Base-by-base conservation (phyloP, 2,797 vertebrate genomes). In the Lutjanus argentimaculatus region DNA sequence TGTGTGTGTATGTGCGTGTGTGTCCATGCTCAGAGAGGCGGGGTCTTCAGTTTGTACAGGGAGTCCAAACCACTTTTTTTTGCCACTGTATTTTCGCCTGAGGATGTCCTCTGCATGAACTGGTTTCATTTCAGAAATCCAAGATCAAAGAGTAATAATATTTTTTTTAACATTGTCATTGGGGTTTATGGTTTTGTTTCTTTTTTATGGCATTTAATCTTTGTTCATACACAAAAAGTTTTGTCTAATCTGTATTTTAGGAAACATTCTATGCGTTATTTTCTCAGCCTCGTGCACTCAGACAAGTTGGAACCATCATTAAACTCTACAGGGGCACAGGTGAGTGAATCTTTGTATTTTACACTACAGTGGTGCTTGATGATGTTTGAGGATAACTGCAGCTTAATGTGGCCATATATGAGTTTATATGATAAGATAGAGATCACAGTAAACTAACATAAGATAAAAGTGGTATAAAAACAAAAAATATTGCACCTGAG, bases 1-100 rank as follows among this genome's bases (percentile, higher is more conserved):
- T 79, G 82, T 85, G 62, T 58, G 83, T 70, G 79, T 72, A 59
- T 70, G 82, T 74, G 71, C 79, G 72, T 49, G 45, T 58, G 30
- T 30, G 46, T 64, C 6, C 48, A 15, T 80, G 63, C 46, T 55
- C 72, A 57, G 17, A 80, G 72, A 91, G 90, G 84, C 55, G 56
- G 85, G 57, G 76, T 85, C 76, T 70, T 77, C 68, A 64, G 3
- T 87, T 82, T 79, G 25, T 49, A 55, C 74, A 61, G 22, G 14
- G 67, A 85, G 49, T 80, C 74, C 22, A 22, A 22, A 67, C 52
- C 67, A 52, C 73, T 70, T 83, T 57, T 57, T 61, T 14, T 51
- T 80, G 58, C 59, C 22, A 2, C 62, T 73, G 40, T 78, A 7
- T 43, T 51, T 72, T 88, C 74, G 72, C 72, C n/a, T 36, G 25